These are phyloP conservation scores for Aphodius granarius DNA, from an alignment of 2,888 invertebrate genomes.

Conservation along the genomic window DNA sequence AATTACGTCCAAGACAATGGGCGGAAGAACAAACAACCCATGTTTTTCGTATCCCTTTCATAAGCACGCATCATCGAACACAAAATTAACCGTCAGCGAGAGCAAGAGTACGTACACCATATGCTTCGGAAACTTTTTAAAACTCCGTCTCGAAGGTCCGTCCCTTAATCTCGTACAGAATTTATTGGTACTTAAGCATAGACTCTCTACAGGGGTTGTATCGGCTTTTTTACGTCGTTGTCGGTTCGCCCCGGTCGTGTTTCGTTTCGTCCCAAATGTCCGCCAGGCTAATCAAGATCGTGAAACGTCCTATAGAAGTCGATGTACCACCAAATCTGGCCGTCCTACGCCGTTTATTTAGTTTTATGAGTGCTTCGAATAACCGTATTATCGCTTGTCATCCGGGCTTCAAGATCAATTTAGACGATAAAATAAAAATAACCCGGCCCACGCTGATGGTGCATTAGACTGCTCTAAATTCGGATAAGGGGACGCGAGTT, in stretches of 20 bases:
- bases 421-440: conserved; percentile 9
- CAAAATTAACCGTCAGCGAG: not conserved
- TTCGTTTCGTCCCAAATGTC: not conserved
- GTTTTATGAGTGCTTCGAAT: not conserved
- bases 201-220: not conserved
- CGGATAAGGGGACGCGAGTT: not conserved
- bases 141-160: not conserved
- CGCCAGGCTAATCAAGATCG: not conserved
- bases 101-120: not conserved
- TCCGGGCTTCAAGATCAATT: conserved; percentile 2
- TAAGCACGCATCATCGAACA: not conserved
- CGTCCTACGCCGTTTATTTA: not conserved
- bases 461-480: not conserved
- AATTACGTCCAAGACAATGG: not conserved
- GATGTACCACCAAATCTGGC: not conserved
- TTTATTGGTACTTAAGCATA: not conserved
- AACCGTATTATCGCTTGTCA: conserved; percentile 12
- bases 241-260: not conserved
- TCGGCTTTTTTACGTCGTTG: not conserved
- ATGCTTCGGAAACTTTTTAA: not conserved
- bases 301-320: not conserved
- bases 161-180: not conserved
- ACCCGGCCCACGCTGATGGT: not conserved
- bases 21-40: not conserved
- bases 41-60: not conserved